Base-by-base conservation (phyloP, 2,888 invertebrate species). In the Mayetiola destructor region DNA sequence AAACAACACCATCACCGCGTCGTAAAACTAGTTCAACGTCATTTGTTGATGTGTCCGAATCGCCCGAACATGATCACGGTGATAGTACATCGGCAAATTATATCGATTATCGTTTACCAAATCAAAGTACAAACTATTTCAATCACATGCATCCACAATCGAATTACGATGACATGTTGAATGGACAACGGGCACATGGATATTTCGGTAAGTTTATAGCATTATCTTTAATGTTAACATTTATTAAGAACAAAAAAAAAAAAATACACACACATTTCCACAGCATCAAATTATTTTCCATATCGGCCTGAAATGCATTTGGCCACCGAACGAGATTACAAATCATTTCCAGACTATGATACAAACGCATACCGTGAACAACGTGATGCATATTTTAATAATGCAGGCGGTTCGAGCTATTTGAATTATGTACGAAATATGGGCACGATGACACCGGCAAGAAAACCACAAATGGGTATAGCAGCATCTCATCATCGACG, bases 1-100 rank as follows among this genome's bases (percentile, higher is more conserved):
- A 76, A 8, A 78, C 81, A 56, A 78, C 82, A 9, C 80, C 81
- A 1, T 83, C 85, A 6, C 85, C 86, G 0, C 72, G 86, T 27
- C 75, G 88, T 55, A 87, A 87, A 62, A 82, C 84, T 1, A 82
- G 82, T 64, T 80, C 79, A 40, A 80, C 82, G 14, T 82, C 82
- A 52, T 86, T 85, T 62, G 79, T 83, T 53, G 84, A 83, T n/a
- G 81, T 56, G 42, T 32, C 52, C 21, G 60, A 59, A 57, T 57
- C 56, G 9, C 55, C 57, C 54, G 59, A 58, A 23, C 55, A 59
- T 18, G 39, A 58, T 39, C 56, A 56, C 14, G 56, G 37, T 9
- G 64, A 68, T 29, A 65, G 66, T n/a, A 66, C 67, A 4, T 63
- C 64, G 2, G 64, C 66, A 1, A 56, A 35, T 48, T 56, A 56